Conservation (phyloP, 2,888 invertebrate genomes). For the Conistra vaccinii region DNA sequence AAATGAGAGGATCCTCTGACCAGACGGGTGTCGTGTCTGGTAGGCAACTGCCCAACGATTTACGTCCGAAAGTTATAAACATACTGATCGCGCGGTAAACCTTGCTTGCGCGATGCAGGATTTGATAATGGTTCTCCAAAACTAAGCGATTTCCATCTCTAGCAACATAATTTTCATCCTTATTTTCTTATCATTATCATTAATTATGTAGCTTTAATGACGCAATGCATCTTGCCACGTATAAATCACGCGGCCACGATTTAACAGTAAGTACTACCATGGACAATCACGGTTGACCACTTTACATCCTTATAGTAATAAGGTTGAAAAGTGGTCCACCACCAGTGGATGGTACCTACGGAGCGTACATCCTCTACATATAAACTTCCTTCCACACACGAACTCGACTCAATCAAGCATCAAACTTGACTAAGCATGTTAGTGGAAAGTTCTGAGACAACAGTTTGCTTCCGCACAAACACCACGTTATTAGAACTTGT, state of each 20-base stretch:
- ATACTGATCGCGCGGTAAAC: too few species aligned
- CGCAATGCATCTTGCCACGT: neutral
- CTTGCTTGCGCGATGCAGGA: too few species aligned
- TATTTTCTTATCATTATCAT: neutral
- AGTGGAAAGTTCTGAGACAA: conserved; percentile 49
- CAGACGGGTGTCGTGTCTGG: too few species aligned
- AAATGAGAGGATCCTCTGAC: too few species aligned
- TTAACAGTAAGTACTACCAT: too few species aligned
- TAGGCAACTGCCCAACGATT: too few species aligned
- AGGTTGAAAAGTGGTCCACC: too few species aligned
- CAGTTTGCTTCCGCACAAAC: conserved; percentile 40
- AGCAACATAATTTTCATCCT: neutral
- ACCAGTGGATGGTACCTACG: too few species aligned
- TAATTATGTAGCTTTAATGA: too few species aligned
- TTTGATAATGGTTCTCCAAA: neutral
- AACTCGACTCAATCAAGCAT: conserved; percentile 53
- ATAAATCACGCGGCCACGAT: conserved; percentile 7
- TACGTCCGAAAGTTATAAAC: too few species aligned
- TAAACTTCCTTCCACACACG: conserved; percentile 27
- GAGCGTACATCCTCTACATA: conserved; percentile 19
- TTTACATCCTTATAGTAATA: too few species aligned
- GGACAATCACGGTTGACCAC: too few species aligned
- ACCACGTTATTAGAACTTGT: conserved; percentile 40
- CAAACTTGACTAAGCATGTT: conserved; percentile 53
- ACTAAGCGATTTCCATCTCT: neutral